Conservation (phyloP, 1,140 invertebrate genomes). For the Epicauta chinensis region DNA sequence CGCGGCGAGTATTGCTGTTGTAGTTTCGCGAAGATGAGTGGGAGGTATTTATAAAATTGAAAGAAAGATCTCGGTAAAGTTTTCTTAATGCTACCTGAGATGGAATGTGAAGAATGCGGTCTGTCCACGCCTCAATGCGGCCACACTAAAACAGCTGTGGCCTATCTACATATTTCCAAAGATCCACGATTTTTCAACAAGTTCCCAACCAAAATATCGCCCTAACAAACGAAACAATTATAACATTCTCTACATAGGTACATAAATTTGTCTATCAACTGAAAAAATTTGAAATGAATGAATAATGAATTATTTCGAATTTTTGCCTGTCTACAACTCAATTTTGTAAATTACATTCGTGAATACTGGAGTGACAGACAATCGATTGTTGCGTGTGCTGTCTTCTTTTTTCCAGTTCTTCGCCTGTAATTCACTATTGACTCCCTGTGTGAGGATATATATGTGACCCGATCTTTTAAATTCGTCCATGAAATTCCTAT, state of each 20-base stretch:
- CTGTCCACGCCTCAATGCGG: constrained; percentile 24
- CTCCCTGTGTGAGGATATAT: no score
- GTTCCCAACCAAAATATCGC: no score
- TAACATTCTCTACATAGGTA: no score
- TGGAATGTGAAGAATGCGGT: constrained; percentile 25
- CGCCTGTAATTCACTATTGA: no score
- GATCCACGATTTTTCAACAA: constrained; percentile 6
- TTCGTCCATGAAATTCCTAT: constrained; percentile 12
- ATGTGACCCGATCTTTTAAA: background rate
- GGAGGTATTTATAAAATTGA: constrained; percentile 15
- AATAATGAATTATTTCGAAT: no score
- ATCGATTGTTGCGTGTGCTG: constrained; percentile 5
- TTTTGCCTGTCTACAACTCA: no score
- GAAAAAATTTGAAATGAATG: no score
- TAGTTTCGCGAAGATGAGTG: constrained; percentile 14
- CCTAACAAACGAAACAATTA: no score
- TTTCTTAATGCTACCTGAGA: constrained; percentile 20
- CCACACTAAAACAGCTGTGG: constrained; percentile 10
- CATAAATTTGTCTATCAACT: no score
- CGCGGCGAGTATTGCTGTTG: background rate
- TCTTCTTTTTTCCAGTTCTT: no score
- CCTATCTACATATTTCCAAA: constrained; percentile 13
- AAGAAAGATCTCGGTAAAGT: constrained; percentile 14
- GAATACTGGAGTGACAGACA: constrained; percentile 6
- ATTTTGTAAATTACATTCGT: background rate